phyloP scores from a whole-genome alignment of 2,113 vertebrate genomes.

The Reinhardtius hippoglossoides region DNA sequence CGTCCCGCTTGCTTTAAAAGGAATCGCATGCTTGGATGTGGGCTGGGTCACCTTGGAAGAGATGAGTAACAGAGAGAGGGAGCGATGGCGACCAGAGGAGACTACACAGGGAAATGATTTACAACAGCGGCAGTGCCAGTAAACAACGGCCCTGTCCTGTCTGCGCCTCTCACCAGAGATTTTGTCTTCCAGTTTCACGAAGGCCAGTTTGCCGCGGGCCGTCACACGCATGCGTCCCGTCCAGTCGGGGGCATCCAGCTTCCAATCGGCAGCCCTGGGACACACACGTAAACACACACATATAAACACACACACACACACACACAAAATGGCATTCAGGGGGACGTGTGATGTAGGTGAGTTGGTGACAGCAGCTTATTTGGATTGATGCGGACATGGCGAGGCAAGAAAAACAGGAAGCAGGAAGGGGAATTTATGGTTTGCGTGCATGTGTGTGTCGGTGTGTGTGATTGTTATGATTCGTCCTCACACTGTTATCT shows the following conservation, averaged over 20 bases:
- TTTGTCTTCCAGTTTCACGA: conserved; percentile 96
- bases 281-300: conserved; percentile 27
- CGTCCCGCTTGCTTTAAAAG: conserved; percentile 23
- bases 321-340: conserved; percentile 11
- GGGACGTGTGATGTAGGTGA: conserved; percentile 14
- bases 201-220: conserved; percentile 93
- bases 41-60: conserved; percentile 67
- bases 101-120: conserved; percentile 65
- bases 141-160: conserved; percentile 54
- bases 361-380: conserved; percentile 18
- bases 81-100: conserved; percentile 30
- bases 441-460: neutral
- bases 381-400: conserved; percentile 4
- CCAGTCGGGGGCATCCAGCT: conserved; percentile 96
- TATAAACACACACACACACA: conserved; percentile 11
- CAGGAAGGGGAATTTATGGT: conserved; percentile 3
- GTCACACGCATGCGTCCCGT: conserved; percentile 94
- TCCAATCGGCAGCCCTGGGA: conserved; percentile 97
- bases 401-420: neutral
- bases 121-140: conserved; percentile 31
- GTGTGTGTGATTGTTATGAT: conserved; percentile 27
- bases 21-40: conserved; percentile 19
- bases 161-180: conserved; percentile 86
- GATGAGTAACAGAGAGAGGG: conserved; percentile 57
- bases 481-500: neutral